Conservation (phyloP, 2,113 vertebrate genomes). For the Crotophaga sulcirostris region DNA sequence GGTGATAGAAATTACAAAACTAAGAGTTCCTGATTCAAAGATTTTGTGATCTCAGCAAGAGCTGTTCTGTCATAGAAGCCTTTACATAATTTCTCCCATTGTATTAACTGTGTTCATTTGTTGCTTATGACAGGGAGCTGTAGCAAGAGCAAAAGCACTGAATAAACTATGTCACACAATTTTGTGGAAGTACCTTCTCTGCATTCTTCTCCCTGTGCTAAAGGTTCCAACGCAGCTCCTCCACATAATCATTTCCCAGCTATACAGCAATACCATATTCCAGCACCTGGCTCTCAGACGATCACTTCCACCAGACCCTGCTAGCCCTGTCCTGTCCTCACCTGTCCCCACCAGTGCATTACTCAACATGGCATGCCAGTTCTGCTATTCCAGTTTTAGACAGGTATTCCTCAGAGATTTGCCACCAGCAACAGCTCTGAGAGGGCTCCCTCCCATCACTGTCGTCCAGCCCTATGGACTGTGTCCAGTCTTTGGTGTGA, state of each 20-base stretch:
- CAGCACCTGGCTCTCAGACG: not conserved
- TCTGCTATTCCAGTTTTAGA: not conserved
- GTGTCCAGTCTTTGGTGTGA: not conserved
- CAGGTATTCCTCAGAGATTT: not conserved
- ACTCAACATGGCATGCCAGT: rapidly evolving
- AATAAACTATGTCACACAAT: not conserved
- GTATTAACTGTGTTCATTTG: not conserved
- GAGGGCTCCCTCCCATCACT: not conserved
- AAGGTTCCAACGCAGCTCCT: rapidly evolving
- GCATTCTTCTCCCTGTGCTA: not conserved
- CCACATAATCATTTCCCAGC: not conserved
- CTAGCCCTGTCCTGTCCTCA: not conserved
- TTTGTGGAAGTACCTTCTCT: not conserved
- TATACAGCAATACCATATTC: not conserved
- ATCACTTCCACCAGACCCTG: not conserved
- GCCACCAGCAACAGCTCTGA: not conserved
- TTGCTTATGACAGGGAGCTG: not conserved
- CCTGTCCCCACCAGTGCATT: not conserved
- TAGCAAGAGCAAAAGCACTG: not conserved
- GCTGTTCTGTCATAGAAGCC: not conserved
- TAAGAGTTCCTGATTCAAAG: not conserved
- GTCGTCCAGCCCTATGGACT: not conserved
- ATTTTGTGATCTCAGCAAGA: not conserved
- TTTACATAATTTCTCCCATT: not conserved
- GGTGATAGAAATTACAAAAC: not conserved